Base-by-base conservation (phyloP, 2,113 vertebrate species). In the Nannospalax galili region DNA sequence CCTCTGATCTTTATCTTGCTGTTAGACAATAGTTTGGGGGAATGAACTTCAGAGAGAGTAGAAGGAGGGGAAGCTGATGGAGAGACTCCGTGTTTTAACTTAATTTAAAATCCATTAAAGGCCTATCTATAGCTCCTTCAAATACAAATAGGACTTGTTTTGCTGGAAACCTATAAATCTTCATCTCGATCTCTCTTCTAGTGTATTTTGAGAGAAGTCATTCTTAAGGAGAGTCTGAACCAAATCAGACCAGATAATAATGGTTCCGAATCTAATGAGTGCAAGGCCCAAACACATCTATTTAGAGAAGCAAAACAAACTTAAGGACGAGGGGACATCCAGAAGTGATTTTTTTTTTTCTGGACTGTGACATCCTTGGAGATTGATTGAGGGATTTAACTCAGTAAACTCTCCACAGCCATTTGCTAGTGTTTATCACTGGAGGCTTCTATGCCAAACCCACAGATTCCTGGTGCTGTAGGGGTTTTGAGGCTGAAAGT, bases 81-180 rank as follows among this genome's bases (percentile, higher is more conserved):
- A 56, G 32, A 80, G 32, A 87, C n/a, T 48, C 89, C 58, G n/a
- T 81, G 20, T 93, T 91, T 90, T 92, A 19, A 82, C n/a, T 93
- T 84, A 91, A 94, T 87, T 90, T 96, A 94, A 93, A 91, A 74
- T 82, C 89, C 73, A 56, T 95, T 95, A 89, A 85, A 93, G 24
- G 56, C 35, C 87, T 90, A 45, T 75, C 24, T 96, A 96, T 91
- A 94, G 35, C 58, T 84, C 12, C 32, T 95, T 97, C 92, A 56
- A 88, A 11, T 28, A 12, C 93, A 81, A 42, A 15, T 91, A 80
- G 32, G 3, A 56, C 20, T 94, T 92, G 4, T 40, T 84, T 37
- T 12, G 26, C 3, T 67, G 89, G 48, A 95, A 90, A 92, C 17
- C 60, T 96, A 62, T 91, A 95, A 85, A 22, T 70, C 94, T 93